phyloP scores from a whole-genome alignment of 1,140 invertebrate genomes.

The Meteorus sp. region DNA sequence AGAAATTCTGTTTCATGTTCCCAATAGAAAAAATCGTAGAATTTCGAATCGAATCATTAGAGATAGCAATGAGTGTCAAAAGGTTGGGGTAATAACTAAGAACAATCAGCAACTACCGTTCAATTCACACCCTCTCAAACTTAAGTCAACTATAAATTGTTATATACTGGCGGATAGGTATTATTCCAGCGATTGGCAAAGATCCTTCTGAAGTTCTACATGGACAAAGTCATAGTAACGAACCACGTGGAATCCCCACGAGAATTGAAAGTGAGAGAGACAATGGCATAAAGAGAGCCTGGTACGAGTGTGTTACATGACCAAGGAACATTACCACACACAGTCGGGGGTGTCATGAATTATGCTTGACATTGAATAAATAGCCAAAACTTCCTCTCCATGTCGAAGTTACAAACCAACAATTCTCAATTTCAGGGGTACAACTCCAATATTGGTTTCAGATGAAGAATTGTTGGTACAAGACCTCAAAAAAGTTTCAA shows the following conservation, averaged over 20 bases:
- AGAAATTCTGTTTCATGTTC: too few relatives aligned
- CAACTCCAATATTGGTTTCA: conserved; percentile 20
- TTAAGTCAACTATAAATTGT: too few relatives aligned
- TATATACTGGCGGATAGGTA: background rate
- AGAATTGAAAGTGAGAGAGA: background rate
- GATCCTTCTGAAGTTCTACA: background rate
- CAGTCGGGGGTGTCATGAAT: background rate
- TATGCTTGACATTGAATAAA: conserved; percentile 15
- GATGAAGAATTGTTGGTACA: conserved; percentile 8
- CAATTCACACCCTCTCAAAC: background rate
- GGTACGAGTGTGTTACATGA: background rate
- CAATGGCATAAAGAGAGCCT: too few relatives aligned
- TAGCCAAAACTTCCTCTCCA: conserved; percentile 13
- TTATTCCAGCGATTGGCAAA: background rate
- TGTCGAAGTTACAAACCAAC: conserved; percentile 14
- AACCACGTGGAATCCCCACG: background rate
- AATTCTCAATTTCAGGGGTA: conserved; percentile 12
- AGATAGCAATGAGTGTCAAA: too few relatives aligned
- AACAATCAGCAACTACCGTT: background rate
- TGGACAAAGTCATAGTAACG: background rate
- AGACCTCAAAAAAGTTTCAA: background rate
- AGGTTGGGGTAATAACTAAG: too few relatives aligned
- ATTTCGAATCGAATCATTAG: too few relatives aligned
- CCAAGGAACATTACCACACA: conserved; percentile 1
- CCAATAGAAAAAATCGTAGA: too few relatives aligned